These are phyloP conservation scores for Eledona agricola DNA, from an alignment of 2,888 invertebrate genomes.

Conservation along the genomic window DNA sequence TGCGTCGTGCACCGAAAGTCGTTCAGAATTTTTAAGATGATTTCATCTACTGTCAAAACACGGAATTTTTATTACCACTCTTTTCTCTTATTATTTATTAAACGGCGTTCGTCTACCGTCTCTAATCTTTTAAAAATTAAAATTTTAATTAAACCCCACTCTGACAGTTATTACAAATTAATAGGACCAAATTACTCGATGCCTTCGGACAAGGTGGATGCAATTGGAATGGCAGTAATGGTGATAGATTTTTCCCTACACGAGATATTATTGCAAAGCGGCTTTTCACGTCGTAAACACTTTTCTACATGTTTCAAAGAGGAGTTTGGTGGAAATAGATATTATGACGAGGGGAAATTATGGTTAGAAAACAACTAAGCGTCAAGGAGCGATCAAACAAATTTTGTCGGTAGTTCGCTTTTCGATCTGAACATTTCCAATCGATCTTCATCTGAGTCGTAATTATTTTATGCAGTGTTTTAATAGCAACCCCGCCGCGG, in stretches of 20 bases:
- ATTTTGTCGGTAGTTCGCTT: constrained; percentile 17
- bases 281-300: too few relatives aligned
- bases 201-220: constrained; percentile 1
- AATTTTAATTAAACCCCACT: constrained; percentile 12
- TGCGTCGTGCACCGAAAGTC: constrained; percentile 15
- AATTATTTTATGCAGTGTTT: constrained; percentile 24
- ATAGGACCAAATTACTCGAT: not conserved
- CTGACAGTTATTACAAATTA: constrained; percentile 6
- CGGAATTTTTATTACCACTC: constrained; percentile 9
- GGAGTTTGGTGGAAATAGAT: too few relatives aligned
- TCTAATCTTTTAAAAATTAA: constrained; percentile 10
- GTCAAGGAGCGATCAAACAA: not conserved
- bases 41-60: constrained; percentile 3
- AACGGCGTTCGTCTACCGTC: not conserved
- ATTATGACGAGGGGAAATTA: too few relatives aligned
- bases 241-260: too few relatives aligned
- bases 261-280: too few relatives aligned
- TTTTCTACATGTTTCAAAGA: too few relatives aligned
- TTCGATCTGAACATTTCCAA: too few relatives aligned
- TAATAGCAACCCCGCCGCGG: constrained; percentile 15
- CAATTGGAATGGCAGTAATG: too few relatives aligned
- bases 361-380: not conserved
- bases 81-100: constrained; percentile 13
- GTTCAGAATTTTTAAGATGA: constrained; percentile 18
- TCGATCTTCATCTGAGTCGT: constrained; percentile 21